phyloP scores from a whole-genome alignment of 2,797 vertebrate species.

The Choloepus didactylus region DNA sequence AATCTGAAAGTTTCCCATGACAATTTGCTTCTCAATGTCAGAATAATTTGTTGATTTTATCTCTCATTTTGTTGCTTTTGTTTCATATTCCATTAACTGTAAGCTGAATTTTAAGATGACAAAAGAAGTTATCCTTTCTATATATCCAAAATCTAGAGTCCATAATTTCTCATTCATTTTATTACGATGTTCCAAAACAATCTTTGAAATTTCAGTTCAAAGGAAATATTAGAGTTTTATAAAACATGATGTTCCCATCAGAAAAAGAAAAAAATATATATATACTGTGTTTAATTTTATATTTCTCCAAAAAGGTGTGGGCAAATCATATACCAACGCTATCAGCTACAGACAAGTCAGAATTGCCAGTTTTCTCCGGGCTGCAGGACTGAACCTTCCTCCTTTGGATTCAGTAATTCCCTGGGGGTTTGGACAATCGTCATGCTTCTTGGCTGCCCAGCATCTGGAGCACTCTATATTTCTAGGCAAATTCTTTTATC shows the following conservation, averaged over 20 bases:
- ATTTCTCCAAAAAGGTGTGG: not conserved
- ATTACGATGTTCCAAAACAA: slow-evolving; percentile 18
- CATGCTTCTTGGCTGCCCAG: not conserved
- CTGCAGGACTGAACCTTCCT: not conserved
- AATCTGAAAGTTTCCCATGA: not conserved
- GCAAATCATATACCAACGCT: too few species aligned
- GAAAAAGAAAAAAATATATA: too few species aligned
- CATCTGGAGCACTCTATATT: not conserved
- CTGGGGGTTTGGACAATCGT: not conserved
- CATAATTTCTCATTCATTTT: not conserved
- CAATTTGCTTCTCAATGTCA: not conserved
- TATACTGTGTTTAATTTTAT: not conserved
- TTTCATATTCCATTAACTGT: not conserved
- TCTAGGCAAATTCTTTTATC: not conserved
- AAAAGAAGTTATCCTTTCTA: not conserved
- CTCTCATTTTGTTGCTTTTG: not conserved
- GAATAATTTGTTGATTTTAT: not conserved
- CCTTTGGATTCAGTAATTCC: not conserved
- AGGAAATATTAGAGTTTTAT: not conserved
- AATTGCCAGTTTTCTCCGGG: not conserved
- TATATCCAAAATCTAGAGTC: not conserved
- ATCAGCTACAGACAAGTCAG: not conserved
- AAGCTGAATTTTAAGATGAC: slow-evolving; percentile 11
- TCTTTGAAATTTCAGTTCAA: not conserved
- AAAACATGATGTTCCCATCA: not conserved